Percentiles rank a stretch among this genome's conserved stretches.
phyloP scores from a whole-genome alignment of 2,113 vertebrate genomes.

The Rostratula benghalensis region DNA sequence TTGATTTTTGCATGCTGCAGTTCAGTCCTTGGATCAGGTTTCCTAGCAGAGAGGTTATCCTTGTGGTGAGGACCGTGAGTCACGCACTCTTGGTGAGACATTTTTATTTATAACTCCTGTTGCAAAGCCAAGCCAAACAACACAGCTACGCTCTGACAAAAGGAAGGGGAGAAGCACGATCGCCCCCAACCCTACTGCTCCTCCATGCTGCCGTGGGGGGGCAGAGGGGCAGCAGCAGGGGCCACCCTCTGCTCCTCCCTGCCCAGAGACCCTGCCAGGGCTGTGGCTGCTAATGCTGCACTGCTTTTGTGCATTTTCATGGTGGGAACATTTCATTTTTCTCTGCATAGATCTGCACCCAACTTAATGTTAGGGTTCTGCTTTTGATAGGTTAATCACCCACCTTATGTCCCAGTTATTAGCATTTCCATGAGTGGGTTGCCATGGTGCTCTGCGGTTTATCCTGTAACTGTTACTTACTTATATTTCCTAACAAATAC shows the following conservation, averaged over 20 bases:
- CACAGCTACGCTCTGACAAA: not conserved
- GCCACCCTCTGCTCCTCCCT: not conserved
- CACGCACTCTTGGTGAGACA: constrained; percentile 33
- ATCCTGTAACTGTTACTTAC: constrained; percentile 24
- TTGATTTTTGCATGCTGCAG: not conserved
- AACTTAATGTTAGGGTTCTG: constrained; percentile 63
- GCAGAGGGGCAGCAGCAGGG: not conserved
- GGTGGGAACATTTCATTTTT: constrained; percentile 34
- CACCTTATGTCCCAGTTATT: constrained; percentile 40
- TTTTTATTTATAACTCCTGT: constrained; percentile 55
- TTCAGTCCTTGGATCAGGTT: not conserved
- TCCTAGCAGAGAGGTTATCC: constrained; percentile 49
- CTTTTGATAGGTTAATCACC: constrained; percentile 60
- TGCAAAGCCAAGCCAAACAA: constrained; percentile 44
- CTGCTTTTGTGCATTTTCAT: not conserved
- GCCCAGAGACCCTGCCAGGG: not conserved
- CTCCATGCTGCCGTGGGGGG: not conserved
- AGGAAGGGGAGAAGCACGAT: not conserved
- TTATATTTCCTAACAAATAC: constrained; percentile 54
- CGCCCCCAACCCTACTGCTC: not conserved
- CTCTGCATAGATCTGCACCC: constrained; percentile 29
- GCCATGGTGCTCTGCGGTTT: constrained; percentile 54
- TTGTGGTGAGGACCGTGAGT: constrained; percentile 44
- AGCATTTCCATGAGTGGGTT: constrained; percentile 48
- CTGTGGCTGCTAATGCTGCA: not conserved